A percentile compares a stretch with the other conserved stretches of the same genome.
Conservation (phyloP, 2,113 vertebrate species). For the Cricetomys ansorgei region DNA sequence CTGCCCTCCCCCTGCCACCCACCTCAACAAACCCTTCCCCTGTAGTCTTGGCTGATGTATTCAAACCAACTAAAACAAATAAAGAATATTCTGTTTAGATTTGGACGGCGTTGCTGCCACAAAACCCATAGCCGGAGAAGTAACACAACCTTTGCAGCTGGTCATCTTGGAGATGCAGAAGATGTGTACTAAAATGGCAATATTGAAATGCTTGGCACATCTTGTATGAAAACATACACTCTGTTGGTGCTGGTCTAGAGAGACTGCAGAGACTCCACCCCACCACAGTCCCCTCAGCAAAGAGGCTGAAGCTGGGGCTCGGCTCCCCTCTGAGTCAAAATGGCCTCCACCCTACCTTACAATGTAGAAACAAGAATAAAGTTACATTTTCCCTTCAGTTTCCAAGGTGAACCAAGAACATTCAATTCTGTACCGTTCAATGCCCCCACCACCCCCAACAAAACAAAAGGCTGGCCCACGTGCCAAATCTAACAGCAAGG, state of each 20-base stretch:
- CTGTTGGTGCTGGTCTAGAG: not conserved
- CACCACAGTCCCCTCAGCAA: not conserved
- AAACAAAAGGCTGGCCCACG: not conserved
- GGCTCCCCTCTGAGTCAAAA: not conserved
- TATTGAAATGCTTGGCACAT: not conserved
- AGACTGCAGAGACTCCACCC: not conserved
- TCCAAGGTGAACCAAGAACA: not conserved
- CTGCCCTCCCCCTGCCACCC: constrained; percentile 69
- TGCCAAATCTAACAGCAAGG: constrained; percentile 58
- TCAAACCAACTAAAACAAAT: constrained; percentile 33
- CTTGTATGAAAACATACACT: not conserved
- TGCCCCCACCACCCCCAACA: not conserved
- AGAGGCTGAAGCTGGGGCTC: not conserved
- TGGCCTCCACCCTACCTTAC: constrained; percentile 31
- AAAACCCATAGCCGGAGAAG: not conserved
- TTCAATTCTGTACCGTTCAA: constrained; percentile 36
- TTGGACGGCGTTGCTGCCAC: not conserved
- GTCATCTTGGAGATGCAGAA: not conserved
- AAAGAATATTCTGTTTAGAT: not conserved
- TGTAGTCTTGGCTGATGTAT: constrained; percentile 47
- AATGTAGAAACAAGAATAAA: constrained; percentile 33
- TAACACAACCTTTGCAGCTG: not conserved
- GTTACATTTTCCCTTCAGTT: constrained; percentile 46
- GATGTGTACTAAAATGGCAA: not conserved
- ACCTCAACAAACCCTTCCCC: constrained; percentile 54